phyloP scores from a whole-genome alignment of 2,113 vertebrate species.

The Montifringilla adamsi region DNA sequence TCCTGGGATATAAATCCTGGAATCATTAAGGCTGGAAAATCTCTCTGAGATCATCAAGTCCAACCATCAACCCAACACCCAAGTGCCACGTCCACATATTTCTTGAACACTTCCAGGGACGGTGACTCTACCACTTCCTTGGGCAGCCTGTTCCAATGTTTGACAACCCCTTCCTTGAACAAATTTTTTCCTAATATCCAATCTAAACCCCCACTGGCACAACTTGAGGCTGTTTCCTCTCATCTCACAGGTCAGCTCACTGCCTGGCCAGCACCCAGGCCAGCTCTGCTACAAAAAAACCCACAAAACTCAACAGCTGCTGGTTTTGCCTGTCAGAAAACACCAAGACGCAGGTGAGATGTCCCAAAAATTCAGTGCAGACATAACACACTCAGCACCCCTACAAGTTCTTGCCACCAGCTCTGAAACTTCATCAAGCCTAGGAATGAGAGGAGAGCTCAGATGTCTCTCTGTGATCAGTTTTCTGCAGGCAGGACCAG shows the following conservation, averaged over 20 bases:
- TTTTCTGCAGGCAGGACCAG: not conserved
- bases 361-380: not conserved
- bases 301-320: not conserved
- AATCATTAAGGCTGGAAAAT: not conserved
- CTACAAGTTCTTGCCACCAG: not conserved
- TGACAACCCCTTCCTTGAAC: not conserved
- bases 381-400: not conserved
- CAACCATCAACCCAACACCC: not conserved
- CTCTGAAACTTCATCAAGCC: not conserved
- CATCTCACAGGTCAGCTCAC: not conserved
- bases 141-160: not conserved
- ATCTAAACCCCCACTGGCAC: not conserved
- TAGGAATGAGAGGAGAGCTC: not conserved
- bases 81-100: not conserved
- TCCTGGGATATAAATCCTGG: not conserved
- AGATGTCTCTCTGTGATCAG: not conserved
- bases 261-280: not conserved
- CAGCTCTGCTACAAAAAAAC: not conserved
- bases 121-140: rapidly evolving
- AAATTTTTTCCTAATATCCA: not conserved
- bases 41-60: not conserved
- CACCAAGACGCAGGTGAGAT: rapidly evolving
- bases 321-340: not conserved
- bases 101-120: not conserved
- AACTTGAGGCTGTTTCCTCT: not conserved